Percentiles rank a stretch among this genome's conserved stretches.
Evolutionary conservation across 2,888 invertebrate genomes (phyloP).

Genomic region (Kryphioiulus occultus): DNA sequence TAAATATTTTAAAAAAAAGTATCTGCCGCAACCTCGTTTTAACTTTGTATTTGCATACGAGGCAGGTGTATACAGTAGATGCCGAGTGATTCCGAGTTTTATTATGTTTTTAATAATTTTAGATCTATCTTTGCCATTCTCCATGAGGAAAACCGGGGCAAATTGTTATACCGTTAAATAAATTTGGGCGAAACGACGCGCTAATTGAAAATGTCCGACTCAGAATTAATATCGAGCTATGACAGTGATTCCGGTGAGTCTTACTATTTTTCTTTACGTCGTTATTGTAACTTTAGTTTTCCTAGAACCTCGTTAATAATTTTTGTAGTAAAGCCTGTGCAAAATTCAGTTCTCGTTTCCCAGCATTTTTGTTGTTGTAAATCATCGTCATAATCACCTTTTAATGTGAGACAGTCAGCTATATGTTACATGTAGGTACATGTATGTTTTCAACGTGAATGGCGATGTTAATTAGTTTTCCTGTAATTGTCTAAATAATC

Average conservation of each 20-base stretch:
- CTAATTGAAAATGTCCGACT: not conserved
- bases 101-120: not conserved
- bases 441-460: too few relatives aligned
- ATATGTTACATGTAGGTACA: too few relatives aligned
- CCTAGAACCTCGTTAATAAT: not conserved
- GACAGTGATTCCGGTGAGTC: constrained; percentile 42
- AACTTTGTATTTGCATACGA: not conserved
- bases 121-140: not conserved
- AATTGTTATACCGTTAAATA: not conserved
- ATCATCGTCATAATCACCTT: too few relatives aligned
- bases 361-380: too few relatives aligned
- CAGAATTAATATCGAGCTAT: constrained; percentile 2
- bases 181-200: not conserved
- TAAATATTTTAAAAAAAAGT: not conserved
- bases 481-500: too few relatives aligned
- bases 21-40: not conserved
- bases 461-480: too few relatives aligned
- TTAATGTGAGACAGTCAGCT: too few relatives aligned
- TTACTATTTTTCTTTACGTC: not conserved
- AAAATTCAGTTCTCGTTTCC: too few relatives aligned
- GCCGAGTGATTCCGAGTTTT: not conserved
- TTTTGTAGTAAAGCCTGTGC: not conserved
- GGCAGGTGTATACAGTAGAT: not conserved
- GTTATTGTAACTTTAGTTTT: not conserved
- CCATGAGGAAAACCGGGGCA: not conserved